A percentile compares a stretch with the other conserved stretches of the same genome.
Conservation (phyloP, 2,797 vertebrate genomes). For the Labeo calbasu region DNA sequence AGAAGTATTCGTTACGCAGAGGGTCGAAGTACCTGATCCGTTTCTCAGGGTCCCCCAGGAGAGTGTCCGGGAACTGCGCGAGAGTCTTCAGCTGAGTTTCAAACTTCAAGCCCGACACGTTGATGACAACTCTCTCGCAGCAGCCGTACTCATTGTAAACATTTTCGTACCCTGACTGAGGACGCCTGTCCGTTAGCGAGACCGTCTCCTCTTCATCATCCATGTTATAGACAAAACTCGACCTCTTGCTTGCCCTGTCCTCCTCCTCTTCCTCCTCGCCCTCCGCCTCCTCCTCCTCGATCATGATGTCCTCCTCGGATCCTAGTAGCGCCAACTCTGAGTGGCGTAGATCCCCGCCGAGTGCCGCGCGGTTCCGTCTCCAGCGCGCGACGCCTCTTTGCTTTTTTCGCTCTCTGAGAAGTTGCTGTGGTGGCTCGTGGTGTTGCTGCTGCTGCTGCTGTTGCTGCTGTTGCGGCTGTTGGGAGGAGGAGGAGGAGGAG, state of each 20-base stretch:
- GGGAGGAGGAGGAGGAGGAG: constrained; percentile 71
- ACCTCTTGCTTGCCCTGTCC: constrained; percentile 72
- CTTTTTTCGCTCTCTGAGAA: constrained; percentile 78
- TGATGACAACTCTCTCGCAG: constrained; percentile 96
- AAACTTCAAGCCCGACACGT: constrained; percentile 94
- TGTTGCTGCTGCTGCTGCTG: constrained; percentile 72
- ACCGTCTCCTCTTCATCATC: constrained; percentile 86
- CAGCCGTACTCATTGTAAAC: constrained; percentile 91
- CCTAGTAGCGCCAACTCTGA: constrained; percentile 92
- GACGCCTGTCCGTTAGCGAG: constrained; percentile 85
- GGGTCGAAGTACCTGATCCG: constrained; percentile 97
- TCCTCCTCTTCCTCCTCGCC: constrained; percentile 72
- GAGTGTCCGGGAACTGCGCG: constrained; percentile 93
- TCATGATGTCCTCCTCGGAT: constrained; percentile 94
- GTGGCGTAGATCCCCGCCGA: constrained; percentile 89
- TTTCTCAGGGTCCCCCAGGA: constrained; percentile 93
- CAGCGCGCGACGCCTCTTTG: constrained; percentile 79
- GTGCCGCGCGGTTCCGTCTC: constrained; percentile 84
- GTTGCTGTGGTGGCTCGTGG: constrained; percentile 75
- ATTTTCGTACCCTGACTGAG: constrained; percentile 85
- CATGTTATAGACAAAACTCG: constrained; percentile 84
- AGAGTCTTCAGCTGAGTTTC: constrained; percentile 96
- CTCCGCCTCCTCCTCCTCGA: constrained; percentile 83
- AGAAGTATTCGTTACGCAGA: constrained; percentile 97
- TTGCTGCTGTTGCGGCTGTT: constrained; percentile 46